phyloP scores from a whole-genome alignment of 2,113 vertebrate genomes.

The Tautogolabrus adspersus region DNA sequence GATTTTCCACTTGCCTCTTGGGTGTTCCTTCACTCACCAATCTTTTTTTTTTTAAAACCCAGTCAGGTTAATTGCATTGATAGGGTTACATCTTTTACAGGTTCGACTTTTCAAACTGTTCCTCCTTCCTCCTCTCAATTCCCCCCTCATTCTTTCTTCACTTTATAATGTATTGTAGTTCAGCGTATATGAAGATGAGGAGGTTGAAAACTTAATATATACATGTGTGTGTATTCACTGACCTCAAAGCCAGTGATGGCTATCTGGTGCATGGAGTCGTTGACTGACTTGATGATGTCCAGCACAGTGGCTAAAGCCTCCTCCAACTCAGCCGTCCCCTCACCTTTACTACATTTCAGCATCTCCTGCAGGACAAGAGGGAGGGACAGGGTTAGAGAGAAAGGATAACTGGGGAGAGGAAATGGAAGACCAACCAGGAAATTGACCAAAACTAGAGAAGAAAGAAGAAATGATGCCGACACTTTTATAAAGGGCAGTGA shows the following conservation, averaged over 20 bases:
- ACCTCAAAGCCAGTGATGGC: constrained; percentile 95
- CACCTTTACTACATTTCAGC: constrained; percentile 92
- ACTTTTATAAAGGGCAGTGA: no score
- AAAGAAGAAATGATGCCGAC: not conserved
- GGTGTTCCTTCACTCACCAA: no score
- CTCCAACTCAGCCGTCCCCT: constrained; percentile 89
- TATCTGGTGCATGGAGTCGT: constrained; percentile 96
- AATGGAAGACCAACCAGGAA: not conserved
- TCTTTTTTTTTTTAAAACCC: no score
- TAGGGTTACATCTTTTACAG: no score
- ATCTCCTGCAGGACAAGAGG: constrained; percentile 85
- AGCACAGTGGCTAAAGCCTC: constrained; percentile 90
- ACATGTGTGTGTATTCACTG: constrained; percentile 6
- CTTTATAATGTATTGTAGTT: not conserved
- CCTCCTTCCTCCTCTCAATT: no score
- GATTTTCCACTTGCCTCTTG: no score
- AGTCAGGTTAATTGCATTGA: no score
- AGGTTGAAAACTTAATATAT: no score
- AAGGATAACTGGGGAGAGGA: not conserved
- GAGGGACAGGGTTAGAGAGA: not conserved
- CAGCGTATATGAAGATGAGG: no score
- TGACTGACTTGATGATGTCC: constrained; percentile 93
- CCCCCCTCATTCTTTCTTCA: not conserved
- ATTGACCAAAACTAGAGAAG: not conserved
- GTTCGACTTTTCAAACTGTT: no score